Evolutionary conservation across 2,797 vertebrate genomes (phyloP), one percentile per base, ranked within the genome.

Genomic region (Macropodus opercularis): DNA sequence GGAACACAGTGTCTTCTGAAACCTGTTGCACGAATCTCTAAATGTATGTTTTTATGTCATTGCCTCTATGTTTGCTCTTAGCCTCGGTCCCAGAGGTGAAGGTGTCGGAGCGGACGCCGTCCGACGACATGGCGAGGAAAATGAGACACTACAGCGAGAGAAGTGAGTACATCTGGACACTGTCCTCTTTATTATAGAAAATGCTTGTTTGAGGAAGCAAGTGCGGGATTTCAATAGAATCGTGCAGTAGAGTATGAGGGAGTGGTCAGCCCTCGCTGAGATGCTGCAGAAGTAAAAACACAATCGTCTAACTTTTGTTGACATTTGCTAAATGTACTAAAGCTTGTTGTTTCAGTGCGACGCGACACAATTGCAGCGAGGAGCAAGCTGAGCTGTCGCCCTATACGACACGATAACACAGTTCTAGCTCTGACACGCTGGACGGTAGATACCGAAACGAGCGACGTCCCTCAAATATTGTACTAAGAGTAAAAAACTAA

Each of bases 71-170:
- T n/a, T n/a, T n/a, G n/a, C n/a, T n/a, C n/a, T 23, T 31, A 21
- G 52, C 55, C 27, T 0, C 85, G 93, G 81, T 87, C 91, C 87
- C 96, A 19, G 94, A 96, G 2, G 95, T 99, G 69, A 94, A 97
- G 53, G 96, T 99, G 67, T 99, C 97, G 0, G 95, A 97, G 74
- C 92, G 93, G 88, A 99, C 96, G 0, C 92, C 92, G 0, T 96
- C 94, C 1, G 97, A 99, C 8, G 91, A 94, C 79, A 89, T 96
- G 31, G 97, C 96, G 36, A 88, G 97, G 82, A 95, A 94, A 36
- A 95, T 99, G 95, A 92, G 96, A 72, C 80, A 76, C 41, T 90
- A 92, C 64, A 95, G 95, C 65, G 79, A 88, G 1, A 91, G 91
- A 92, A 94, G 95, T 98, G 75, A 89, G 86, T 85, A 44, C 27